Base-by-base conservation (phyloP, 2,888 invertebrate genomes). In the Alitta virens region DNA sequence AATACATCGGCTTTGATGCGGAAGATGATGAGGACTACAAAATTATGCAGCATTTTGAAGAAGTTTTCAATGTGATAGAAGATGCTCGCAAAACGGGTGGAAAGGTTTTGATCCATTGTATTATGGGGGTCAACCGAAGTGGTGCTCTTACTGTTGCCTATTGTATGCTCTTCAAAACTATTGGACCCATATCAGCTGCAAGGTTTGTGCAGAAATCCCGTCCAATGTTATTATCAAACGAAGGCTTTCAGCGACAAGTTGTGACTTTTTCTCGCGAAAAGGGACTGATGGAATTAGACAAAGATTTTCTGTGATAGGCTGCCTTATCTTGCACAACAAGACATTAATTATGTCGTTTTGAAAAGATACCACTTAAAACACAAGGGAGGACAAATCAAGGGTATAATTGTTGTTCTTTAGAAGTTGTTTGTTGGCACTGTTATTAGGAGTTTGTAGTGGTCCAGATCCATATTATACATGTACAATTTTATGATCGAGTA, bases 91-190 rank as follows among this genome's bases (percentile, higher is more conserved):
- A 49, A n/a, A 56, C 63, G 3, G 63, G 63, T 27, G 71, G 71
- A 2, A 67, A 63, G 51, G 66, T 67, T 1, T 59, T 71, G 16
- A 67, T 71, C 12, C 71, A 71, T 53, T 71, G 71, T 58, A 25
- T 66, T n/a, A 68, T 71, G 69, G 71, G 71, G 3, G 64, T 71
- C 27, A 71, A 71, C 46, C 65, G 71, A 9, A 71, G 70, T 42
- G 70, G 69, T 2, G 62, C 55, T 24, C 56, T 70, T 21, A 56
- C 64, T 7, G 56, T 61, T 9, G 67, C 65, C 1, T 70, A 70
- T 55, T 53, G 58, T 12, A 70, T 70, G 70, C 58, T 66, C 23
- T 62, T 64, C 55, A 62, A 67, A 60, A 65, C 67, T 24, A 63
- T 67, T 46, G 70, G 70, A 18, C 70, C 70, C 14, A 61, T 70